Evolutionary conservation across 2,888 invertebrate genomes (phyloP), one percentile per base, ranked within the genome.

Genomic region (Cerastis rubricosa): DNA sequence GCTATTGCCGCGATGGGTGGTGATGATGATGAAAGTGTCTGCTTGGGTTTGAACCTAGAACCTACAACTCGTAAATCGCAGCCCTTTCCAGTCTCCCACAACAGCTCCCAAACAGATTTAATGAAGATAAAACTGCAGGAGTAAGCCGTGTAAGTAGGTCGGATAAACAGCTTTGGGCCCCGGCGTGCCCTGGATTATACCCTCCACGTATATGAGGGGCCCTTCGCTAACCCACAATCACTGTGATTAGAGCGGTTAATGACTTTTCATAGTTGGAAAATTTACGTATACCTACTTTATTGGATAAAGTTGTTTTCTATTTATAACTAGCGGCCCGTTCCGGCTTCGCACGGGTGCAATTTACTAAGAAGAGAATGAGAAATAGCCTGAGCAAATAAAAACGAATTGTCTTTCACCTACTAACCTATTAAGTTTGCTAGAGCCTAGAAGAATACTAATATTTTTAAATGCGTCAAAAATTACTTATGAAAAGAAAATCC

Each of bases 141-240:
- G 74, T 83, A 74, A 87, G 71, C 80, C 70, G 19, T 65, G 81
- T 84, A 85, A 84, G 84, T 89, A 83, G 81, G 85, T 84, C 76
- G 83, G 80, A 89, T 87, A 88, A 87, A 89, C 88, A 87, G 88
- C 80, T 87, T 86, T 84, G 49, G 64, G 63, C 22, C 78, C 74
- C 71, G 29, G 66, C 75, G 51, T 74, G 77, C 71, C 78, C 78
- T 87, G 88, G 83, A 85, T 88, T 89, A 87, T 61, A 49, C 66
- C 76, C 70, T 65, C 80, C 47, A 63, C 77, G 65, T 81, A 78
- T 72, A 71, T 67, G 67, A 76, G 76, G 57, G 71, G 43, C 71
- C 76, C 76, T 78, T 74, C 66, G 74, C 66, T 74, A 73, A 81
- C 83, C 76, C 73, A 75, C 78, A 84, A 81, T 84, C 80, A 75